Base-by-base conservation (phyloP, 1,140 invertebrate species). In the Leucophenga varia region DNA sequence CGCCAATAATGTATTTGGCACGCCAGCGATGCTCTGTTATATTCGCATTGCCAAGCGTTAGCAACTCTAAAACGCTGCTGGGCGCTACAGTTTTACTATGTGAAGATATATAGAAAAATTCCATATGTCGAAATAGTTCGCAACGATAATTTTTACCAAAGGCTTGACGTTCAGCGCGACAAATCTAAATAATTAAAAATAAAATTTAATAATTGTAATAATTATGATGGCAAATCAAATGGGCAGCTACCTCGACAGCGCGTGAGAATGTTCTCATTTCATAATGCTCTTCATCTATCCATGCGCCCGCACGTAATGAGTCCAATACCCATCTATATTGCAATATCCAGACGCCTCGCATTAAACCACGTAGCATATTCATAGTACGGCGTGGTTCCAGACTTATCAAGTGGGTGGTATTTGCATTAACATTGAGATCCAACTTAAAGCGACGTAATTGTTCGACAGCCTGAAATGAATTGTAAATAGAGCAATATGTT, bases 281-380 rank as follows among this genome's bases (percentile, higher is more conserved):
- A 65, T 76, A 83, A 16, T 68, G 57, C 49, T 81, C 78, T 61
- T 82, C 81, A 4, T 69, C 44, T 17, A 82, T 22, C 80, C 80
- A 83, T 52, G 75, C 72, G 5, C 71, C 75, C 6, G 55, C 60
- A 40, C 77, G 60, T 13, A 79, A 19, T 2, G 80, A 82, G 21
- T 76, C 65, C 35, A 72, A 49, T 2, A 81, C 30, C 82, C 82
- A 83, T 38, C 79, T 75, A 36, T 74, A 67, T 21, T 64, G 73
- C 2, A 83, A 43, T 43, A 83, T 79, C 80, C 80, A 82, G 48
- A 79, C 79, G 2, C 81, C 81, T 32, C 79, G 69, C 47, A 77
- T 73, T 3, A 83, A 57, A 2, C 76, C 82, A 49, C 77, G 76
- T 43, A 82, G 50, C 16, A 83, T 53, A 61, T 83, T 83, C 9